These are phyloP conservation scores for Cyanoliseus patagonus DNA, from an alignment of 2,113 vertebrate species.

Conservation along the genomic window DNA sequence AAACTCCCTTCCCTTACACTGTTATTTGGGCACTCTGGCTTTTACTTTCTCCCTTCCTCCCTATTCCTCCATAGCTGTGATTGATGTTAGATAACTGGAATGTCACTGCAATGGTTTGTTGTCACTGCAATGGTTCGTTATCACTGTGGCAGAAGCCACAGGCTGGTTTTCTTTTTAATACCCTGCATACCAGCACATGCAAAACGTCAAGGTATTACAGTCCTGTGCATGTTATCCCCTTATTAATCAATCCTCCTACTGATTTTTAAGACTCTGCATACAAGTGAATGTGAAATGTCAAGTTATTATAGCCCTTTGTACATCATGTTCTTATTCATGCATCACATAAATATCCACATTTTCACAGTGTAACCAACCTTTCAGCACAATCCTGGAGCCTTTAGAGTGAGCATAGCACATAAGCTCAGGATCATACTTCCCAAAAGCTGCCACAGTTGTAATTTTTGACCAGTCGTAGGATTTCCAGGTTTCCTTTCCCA, in stretches of 20 bases:
- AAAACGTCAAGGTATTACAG: not conserved
- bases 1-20: not conserved
- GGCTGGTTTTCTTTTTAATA: not conserved
- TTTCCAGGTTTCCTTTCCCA: conserved; percentile 86
- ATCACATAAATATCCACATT: not conserved
- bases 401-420: conserved; percentile 90
- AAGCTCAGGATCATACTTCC: conserved; percentile 88
- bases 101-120: not conserved
- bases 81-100: not conserved
- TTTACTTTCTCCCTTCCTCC: not conserved
- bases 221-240: not conserved
- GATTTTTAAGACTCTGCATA: not conserved
- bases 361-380: conserved; percentile 77
- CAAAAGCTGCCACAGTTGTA: conserved; percentile 90
- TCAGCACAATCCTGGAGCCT: conserved; percentile 87
- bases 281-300: not conserved
- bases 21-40: not conserved
- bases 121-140: not conserved
- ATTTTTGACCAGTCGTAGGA: conserved; percentile 91
- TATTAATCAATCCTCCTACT: not conserved
- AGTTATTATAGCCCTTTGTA: fast-evolving
- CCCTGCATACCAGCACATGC: not conserved
- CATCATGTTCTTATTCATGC: fast-evolving
- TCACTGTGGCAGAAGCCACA: not conserved
- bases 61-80: not conserved